Percentiles rank a stretch among this genome's conserved stretches.
Conservation (phyloP, 1,140 invertebrate genomes). For the Diachasmimorpha longicaudata region DNA sequence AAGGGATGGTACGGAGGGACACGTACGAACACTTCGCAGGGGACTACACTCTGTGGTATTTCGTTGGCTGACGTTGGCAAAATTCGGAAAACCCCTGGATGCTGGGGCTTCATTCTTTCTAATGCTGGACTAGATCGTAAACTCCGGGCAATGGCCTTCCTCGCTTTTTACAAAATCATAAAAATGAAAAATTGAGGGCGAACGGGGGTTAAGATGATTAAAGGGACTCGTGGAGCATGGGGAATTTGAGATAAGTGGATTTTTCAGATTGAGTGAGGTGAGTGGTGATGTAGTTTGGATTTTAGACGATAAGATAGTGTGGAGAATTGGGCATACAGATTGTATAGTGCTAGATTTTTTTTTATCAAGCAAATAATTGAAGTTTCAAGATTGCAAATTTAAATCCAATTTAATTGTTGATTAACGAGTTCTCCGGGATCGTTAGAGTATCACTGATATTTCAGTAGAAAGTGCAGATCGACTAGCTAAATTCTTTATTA, state of each 20-base stretch:
- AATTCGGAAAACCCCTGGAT: slow-evolving; percentile 18
- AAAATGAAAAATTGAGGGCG: neutral
- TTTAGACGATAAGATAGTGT: neutral
- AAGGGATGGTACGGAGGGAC: neutral
- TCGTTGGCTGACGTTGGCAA: slow-evolving; percentile 24
- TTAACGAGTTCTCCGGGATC: no score
- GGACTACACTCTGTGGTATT: slow-evolving; percentile 16
- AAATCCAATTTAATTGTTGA: no score
- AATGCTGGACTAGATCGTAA: neutral
- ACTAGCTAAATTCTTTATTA: no score
- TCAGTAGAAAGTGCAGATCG: no score
- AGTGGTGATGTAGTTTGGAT: neutral
- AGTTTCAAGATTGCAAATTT: no score
- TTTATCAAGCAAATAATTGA: no score
- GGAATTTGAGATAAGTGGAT: neutral
- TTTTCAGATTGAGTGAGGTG: neutral
- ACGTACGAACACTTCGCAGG: neutral
- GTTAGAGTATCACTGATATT: no score
- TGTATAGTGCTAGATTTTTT: no score
- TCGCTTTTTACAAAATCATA: neutral
- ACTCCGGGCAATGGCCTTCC: slow-evolving; percentile 7
- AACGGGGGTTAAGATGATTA: neutral
- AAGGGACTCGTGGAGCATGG: neutral
- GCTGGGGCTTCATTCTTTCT: neutral
- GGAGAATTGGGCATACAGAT: neutral